Conservation (phyloP, 2,888 invertebrate species). For the Agonopterix subpropinquella region DNA sequence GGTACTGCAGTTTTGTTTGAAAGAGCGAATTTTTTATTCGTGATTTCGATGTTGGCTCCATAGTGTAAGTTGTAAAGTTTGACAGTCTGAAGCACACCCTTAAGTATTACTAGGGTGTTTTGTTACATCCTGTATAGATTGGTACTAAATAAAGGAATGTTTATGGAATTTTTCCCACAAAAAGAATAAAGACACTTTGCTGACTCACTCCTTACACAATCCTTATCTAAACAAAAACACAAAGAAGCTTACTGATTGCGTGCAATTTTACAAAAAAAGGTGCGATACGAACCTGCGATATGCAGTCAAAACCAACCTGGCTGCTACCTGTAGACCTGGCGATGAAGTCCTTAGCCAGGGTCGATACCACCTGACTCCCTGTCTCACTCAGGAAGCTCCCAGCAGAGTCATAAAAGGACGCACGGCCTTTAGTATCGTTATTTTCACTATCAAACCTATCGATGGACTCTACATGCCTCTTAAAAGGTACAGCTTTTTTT, state of each 20-base stretch:
- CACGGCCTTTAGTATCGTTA: slow-evolving; percentile 46
- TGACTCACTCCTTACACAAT: not conserved
- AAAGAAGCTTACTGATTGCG: slow-evolving; percentile 21
- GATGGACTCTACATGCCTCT: slow-evolving; percentile 28
- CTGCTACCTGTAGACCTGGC: slow-evolving; percentile 81
- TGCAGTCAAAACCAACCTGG: slow-evolving; percentile 78
- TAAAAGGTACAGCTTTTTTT: slow-evolving; percentile 40
- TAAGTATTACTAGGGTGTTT: no score
- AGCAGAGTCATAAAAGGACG: slow-evolving; percentile 55
- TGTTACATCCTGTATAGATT: no score
- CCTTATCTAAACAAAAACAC: not conserved
- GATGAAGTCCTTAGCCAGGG: slow-evolving; percentile 80
- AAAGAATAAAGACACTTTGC: no score
- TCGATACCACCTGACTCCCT: slow-evolving; percentile 72
- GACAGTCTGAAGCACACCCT: no score
- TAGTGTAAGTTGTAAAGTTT: no score
- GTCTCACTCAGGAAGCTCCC: slow-evolving; percentile 59
- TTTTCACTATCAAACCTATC: slow-evolving; percentile 40
- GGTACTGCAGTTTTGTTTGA: no score
- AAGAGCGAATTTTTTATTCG: no score
- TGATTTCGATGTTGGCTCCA: no score
- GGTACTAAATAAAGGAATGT: no score
- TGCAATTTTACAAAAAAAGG: slow-evolving; percentile 39
- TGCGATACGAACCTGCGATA: slow-evolving; percentile 70
- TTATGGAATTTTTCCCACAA: no score